Base-by-base conservation (phyloP, 2,113 vertebrate species). In the Paralichthys olivaceus region DNA sequence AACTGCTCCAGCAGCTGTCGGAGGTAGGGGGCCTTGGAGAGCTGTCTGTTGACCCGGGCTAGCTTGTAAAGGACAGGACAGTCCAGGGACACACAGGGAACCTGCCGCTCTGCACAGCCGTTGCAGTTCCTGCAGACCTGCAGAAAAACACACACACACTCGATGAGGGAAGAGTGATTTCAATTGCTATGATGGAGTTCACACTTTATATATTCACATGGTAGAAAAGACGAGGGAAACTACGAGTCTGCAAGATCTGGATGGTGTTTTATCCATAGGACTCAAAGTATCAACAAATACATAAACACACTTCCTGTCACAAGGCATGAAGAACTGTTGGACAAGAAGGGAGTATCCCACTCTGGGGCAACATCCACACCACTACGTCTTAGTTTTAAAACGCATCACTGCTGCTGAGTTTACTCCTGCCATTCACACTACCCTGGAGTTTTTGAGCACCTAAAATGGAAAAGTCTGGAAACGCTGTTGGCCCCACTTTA, bases 1-100 rank as follows among this genome's bases (percentile, higher is more conserved):
- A 99, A 98, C 95, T 98, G 97, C 86, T 99, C 96, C 86, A 99
- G 94, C 54, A 99, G 95, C 80, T 98, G 97, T 67, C 96, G 96
- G 73, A 99, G 96, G 88, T 99, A 99, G 0, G 98, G 96, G 34
- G 96, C 97, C 94, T 95, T 96, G 58, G 95, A 95, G 71, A 99
- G 94, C 91, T 97, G 96, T 84, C 97, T 93, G 79, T 92, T 96
- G 69, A 97, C 96, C 78, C 95, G 93, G 68, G 95, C 96, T 80
- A 99, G 93, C 91, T 97, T 98, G 95, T 97, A 98, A 68, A 99
- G 95, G 20, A 99, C 94, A 0, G 98, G 97, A 61, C 98, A 99
- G 92, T 98, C 97, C 86, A 99, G 93, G 43, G 97, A 98, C 63
- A 97, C 93, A 1, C 98, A 99, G 22, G 94, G 95, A 23, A 96